Conservation (phyloP, 2,113 vertebrate species). For the Festucalex cinctus region DNA sequence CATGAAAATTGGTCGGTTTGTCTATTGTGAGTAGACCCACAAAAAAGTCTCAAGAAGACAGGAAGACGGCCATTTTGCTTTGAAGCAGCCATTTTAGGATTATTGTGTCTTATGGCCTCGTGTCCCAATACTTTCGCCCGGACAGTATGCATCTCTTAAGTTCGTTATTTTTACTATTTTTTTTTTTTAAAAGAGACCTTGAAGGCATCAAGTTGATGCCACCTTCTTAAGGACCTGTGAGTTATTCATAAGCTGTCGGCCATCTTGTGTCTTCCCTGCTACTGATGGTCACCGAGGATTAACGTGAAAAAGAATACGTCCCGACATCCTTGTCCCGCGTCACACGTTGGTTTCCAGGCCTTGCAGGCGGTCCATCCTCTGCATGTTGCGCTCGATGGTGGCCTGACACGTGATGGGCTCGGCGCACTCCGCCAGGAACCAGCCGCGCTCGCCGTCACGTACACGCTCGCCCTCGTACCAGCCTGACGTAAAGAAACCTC, state of each 20-base stretch:
- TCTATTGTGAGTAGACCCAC: too few relatives aligned
- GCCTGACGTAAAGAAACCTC: constrained; percentile 65
- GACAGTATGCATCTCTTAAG: not conserved
- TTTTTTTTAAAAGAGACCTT: not conserved
- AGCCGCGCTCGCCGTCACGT: constrained; percentile 87
- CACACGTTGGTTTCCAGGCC: constrained; percentile 93
- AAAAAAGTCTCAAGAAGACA: too few relatives aligned
- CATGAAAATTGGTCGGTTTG: too few relatives aligned
- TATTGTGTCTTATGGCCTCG: not conserved
- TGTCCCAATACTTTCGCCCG: not conserved
- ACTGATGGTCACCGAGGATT: not conserved
- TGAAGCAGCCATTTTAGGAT: too few relatives aligned
- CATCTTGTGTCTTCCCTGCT: not conserved
- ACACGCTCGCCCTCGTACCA: constrained; percentile 93
- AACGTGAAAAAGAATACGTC: not conserved
- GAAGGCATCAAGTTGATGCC: not conserved
- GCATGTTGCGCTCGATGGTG: constrained; percentile 91
- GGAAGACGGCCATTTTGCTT: too few relatives aligned
- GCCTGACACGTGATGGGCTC: constrained; percentile 87
- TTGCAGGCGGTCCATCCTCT: constrained; percentile 92
- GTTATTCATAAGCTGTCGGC: not conserved
- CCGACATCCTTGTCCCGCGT: constrained; percentile 23
- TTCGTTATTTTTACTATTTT: not conserved
- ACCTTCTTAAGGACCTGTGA: not conserved
- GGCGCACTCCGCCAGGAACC: constrained; percentile 90